phyloP scores from a whole-genome alignment of 2,113 vertebrate species.

The Formicarius rufipectus region DNA sequence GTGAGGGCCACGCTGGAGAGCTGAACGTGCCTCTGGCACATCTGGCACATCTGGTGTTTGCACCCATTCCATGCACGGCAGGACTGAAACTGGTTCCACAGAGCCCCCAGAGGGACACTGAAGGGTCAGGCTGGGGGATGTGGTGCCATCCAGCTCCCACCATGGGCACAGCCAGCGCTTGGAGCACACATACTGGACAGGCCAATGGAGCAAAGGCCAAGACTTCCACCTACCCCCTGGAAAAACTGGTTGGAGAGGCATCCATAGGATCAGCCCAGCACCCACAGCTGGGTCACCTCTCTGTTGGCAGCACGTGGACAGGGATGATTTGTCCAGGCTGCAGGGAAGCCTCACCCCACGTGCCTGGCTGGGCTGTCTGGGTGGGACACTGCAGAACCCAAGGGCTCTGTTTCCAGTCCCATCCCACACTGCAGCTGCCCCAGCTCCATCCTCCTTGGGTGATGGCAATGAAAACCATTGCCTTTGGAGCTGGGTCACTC shows the following conservation, averaged over 20 bases:
- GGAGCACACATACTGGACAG: neutral
- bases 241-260: neutral
- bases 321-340: neutral
- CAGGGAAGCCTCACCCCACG: rapidly evolving
- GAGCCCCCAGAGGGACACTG: neutral
- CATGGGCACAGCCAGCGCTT: rapidly evolving
- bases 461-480: rapidly evolving
- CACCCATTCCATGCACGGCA: too few species aligned
- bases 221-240: neutral
- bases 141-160: neutral
- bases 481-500: neutral
- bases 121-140: neutral
- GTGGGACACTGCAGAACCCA: neutral
- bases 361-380: neutral
- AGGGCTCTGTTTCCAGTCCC: rapidly evolving
- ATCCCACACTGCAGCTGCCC: too few species aligned
- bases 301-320: rapidly evolving
- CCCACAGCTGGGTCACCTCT: neutral
- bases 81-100: neutral
- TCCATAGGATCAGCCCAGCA: neutral
- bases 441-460: neutral
- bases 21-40: rapidly evolving
- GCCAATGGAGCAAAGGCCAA: neutral
- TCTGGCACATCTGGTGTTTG: neutral
- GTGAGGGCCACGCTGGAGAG: neutral